Evolutionary conservation across 2,797 vertebrate species (phyloP).

Genomic region (Emydoidea blandingii): DNA sequence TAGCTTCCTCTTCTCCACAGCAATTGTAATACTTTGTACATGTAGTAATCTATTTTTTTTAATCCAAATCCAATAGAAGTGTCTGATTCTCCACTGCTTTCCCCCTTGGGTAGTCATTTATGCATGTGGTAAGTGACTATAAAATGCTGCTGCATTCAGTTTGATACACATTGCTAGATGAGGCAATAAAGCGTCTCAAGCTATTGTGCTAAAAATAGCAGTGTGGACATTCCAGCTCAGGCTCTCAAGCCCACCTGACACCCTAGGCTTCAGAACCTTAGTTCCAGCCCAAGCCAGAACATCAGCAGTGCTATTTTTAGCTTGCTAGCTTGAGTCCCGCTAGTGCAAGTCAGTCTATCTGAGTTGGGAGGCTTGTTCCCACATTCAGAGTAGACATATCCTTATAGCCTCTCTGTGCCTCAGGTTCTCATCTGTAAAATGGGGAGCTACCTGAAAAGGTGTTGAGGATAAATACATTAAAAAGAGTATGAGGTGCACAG

Average conservation of each 20-base stretch:
- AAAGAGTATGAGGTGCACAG: no score
- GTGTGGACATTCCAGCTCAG: neutral
- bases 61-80: neutral
- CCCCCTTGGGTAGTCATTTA: neutral
- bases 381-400: neutral
- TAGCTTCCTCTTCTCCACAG: neutral
- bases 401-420: neutral
- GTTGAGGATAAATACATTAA: no score
- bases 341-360: neutral
- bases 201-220: neutral
- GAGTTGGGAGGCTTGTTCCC: neutral
- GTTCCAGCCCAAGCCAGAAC: neutral
- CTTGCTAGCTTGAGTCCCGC: neutral
- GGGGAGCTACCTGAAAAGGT: neutral
- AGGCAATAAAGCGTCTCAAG: neutral
- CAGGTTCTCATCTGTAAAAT: neutral
- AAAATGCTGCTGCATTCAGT: neutral
- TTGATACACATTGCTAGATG: neutral
- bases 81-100: neutral
- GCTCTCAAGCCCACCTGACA: neutral
- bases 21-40: neutral
- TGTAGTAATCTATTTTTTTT: neutral
- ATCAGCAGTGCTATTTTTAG: neutral
- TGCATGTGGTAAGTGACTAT: neutral
- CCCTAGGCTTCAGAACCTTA: neutral